Evolutionary conservation across 2,113 vertebrate genomes (phyloP).

Genomic region (Leptodactylus fuscus): DNA sequence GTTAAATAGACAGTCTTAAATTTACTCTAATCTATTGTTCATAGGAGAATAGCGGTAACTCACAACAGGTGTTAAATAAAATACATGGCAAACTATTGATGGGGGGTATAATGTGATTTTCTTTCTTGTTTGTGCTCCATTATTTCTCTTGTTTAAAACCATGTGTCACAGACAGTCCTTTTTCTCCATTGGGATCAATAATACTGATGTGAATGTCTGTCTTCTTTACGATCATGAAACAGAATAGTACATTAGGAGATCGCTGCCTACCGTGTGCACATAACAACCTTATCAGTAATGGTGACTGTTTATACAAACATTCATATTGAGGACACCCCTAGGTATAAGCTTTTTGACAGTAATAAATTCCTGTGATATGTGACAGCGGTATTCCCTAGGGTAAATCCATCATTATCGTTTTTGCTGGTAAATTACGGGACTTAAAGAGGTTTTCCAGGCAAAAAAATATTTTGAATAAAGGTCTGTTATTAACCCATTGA

Average conservation of each 20-base stretch:
- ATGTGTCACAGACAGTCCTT: neutral
- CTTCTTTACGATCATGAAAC: constrained; percentile 10
- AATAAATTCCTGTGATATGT: neutral
- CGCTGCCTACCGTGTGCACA: neutral
- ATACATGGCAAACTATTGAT: neutral
- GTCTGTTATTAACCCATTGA: too few species aligned
- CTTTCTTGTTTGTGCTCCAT: neutral
- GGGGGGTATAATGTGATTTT: neutral
- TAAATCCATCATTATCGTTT: neutral
- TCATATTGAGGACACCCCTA: neutral
- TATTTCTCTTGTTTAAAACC: neutral
- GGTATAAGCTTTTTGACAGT: constrained; percentile 4
- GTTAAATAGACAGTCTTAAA: neutral
- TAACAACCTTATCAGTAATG: constrained; percentile 5
- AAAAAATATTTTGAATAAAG: too few species aligned
- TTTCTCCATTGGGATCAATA: constrained; percentile 13
- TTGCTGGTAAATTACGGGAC: neutral
- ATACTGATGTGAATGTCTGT: constrained; percentile 1
- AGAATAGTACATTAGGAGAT: constrained; percentile 25
- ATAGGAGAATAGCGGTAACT: neutral
- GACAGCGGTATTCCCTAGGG: neutral
- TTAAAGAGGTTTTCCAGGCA: too few species aligned
- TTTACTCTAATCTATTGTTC: neutral
- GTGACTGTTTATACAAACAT: neutral
- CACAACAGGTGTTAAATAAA: neutral